Evolutionary conservation across 2,797 vertebrate species (phyloP).

Genomic region (Thunnus albacares): DNA sequence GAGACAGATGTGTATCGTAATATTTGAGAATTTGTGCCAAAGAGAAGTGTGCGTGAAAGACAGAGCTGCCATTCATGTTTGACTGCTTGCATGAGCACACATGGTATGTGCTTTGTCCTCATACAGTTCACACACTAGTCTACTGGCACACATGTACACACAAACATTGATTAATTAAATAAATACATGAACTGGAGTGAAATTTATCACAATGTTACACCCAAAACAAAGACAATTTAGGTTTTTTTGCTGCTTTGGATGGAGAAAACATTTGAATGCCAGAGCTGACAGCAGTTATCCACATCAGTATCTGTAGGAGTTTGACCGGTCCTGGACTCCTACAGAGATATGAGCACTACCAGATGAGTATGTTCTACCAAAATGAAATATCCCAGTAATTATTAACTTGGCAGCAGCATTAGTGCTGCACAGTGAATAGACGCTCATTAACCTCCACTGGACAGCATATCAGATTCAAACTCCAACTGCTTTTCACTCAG

Average conservation of each 20-base stretch:
- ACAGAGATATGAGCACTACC: constrained; percentile 3
- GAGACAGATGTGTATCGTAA: too few relatives aligned
- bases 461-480: constrained; percentile 25
- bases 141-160: neutral
- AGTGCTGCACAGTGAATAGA: constrained; percentile 35
- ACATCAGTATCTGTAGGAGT: neutral
- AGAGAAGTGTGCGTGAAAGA: neutral
- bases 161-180: neutral
- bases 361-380: constrained; percentile 29
- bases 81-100: neutral
- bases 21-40: neutral
- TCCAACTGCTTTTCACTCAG: constrained; percentile 23
- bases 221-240: neutral
- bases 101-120: too few relatives aligned
- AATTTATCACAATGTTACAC: neutral
- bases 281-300: neutral
- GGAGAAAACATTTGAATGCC: neutral
- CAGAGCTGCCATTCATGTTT: neutral
- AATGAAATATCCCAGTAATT: constrained; percentile 55
- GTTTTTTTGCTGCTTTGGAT: neutral
- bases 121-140: neutral
- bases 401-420: constrained; percentile 52
- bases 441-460: constrained; percentile 58
- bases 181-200: neutral
- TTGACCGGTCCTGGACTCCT: constrained; percentile 11